Base-by-base conservation (phyloP, 2,888 invertebrate genomes). In the Macropis europaea region DNA sequence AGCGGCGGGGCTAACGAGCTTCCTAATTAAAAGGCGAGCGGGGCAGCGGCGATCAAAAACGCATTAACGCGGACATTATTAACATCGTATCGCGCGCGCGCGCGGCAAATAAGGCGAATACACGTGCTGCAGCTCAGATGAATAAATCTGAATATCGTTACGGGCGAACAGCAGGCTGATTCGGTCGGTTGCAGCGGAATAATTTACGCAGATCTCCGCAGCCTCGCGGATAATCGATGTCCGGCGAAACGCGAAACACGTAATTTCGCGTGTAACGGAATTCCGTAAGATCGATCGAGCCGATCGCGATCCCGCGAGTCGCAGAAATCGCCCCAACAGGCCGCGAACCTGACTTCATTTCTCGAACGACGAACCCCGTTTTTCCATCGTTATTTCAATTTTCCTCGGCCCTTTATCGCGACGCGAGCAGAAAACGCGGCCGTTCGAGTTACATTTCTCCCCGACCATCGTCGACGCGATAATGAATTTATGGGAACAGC, bases 141-240 rank as follows among this genome's bases (percentile, higher is more conserved):
- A 66, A 70, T 76, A 67, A 63, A 76, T 76, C 76, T 66, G 52
- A 74, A 61, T 54, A 66, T 30, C 62, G 52, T 76, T 71, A 59
- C 42, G 40, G 32, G 36, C 42, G 19, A 50, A 62, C 66, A 54
- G 43, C 66, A 54, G 43, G 57, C 40, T 57, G 60, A 71, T 68
- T 60, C 52, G 54, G 64, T 66, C 50, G 75, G n/a, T 22, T 53
- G 43, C 36, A 69, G 28, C 30, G 28, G 60, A 64, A 68, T 68
- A 72, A 76, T 66, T 76, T 68, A 76, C 48, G 68, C 54, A 53
- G 45, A 75, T 59, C 7, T 48, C 34, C 11, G 30, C 17, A 30
- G 17, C 47, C 28, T 3, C 28, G 47, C 9, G 30, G 9, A 28
- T 28, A 4, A 11, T 17, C 9, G 22, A n/a, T n/a, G n/a, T n/a